Evolutionary conservation across 30 jellyfish, hydroid and myxozoan species (phyloP), one percentile per base, ranked within the genome.

Genomic region (Aurelia sp.): DNA sequence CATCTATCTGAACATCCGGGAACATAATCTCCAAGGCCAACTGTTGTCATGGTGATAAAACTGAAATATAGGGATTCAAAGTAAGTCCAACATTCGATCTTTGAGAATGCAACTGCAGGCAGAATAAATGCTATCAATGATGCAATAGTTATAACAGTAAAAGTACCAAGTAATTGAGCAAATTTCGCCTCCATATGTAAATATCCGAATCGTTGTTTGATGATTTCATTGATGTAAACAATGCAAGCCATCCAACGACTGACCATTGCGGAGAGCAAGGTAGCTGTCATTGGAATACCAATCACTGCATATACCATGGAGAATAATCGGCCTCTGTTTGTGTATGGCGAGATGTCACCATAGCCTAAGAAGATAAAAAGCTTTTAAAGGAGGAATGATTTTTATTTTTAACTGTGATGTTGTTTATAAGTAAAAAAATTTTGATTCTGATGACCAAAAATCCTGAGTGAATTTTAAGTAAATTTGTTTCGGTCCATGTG

Each of bases 201-300:
- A 21, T 20, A 35, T 67, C 95, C 67, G 3, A 65, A 21, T 3
- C 47, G 68, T 51, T 62, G 22, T 67, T 70, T 77, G 52, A 61
- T 41, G 18, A 63, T n/a, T 4, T 18, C 72, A 13, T 57, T 52
- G 57, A 48, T 55, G 21, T 20, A 9, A 3, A 67, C 88, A 5
- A 88, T 81, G 63, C 84, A 77, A 5, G 61, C 63, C 80, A 75
- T 53, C 96, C 96, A 88, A 44, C 90, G 80, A 24, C 79, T 48
- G 35, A 78, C 89, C 88, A 88, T 57, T 47, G 96, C 96, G 2
- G 96, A 88, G 1, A 88, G 85, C 9, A 88, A 67, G 5, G 83
- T 78, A 40, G 96, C 96, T 5, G 96, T 88, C 96, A 88, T 88
- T 6, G 96, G 96, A 78, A 88, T 88, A 8, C 96, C 96, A 35